phyloP scores from a whole-genome alignment of 2,888 invertebrate species.

The Pogonocherus hispidulus region DNA sequence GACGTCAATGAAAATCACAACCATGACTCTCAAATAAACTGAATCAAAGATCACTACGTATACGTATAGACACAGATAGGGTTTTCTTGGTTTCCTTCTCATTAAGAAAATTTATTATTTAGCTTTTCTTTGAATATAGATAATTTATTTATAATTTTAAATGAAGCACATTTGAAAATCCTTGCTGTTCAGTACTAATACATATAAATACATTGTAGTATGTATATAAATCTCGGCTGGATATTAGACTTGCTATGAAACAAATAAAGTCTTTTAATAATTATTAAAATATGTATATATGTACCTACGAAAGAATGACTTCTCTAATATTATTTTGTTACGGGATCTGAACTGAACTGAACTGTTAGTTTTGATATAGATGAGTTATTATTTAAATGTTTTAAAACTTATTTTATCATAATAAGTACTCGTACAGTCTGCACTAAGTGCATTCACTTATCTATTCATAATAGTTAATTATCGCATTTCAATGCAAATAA shows the following conservation, averaged over 20 bases:
- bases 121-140: neutral
- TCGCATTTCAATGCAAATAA: no score
- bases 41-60: neutral
- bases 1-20: constrained; percentile 13
- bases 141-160: neutral
- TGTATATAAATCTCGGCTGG: constrained; percentile 19
- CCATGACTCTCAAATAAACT: constrained; percentile 22
- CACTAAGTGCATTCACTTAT: no score
- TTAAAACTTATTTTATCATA: no score
- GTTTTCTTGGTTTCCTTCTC: neutral
- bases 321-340: no score
- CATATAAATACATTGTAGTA: neutral
- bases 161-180: neutral
- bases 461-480: no score
- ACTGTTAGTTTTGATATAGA: no score
- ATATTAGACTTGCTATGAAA: constrained; percentile 15
- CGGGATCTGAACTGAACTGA: no score
- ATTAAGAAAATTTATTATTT: constrained; percentile 2
- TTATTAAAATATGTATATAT: neutral
- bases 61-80: neutral
- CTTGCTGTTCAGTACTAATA: neutral
- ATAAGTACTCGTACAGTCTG: no score
- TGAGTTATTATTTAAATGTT: no score
- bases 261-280: constrained; percentile 12
- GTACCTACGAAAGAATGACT: no score